Conservation (phyloP, 2,888 invertebrate species). For the Sclerodermus sp. region DNA sequence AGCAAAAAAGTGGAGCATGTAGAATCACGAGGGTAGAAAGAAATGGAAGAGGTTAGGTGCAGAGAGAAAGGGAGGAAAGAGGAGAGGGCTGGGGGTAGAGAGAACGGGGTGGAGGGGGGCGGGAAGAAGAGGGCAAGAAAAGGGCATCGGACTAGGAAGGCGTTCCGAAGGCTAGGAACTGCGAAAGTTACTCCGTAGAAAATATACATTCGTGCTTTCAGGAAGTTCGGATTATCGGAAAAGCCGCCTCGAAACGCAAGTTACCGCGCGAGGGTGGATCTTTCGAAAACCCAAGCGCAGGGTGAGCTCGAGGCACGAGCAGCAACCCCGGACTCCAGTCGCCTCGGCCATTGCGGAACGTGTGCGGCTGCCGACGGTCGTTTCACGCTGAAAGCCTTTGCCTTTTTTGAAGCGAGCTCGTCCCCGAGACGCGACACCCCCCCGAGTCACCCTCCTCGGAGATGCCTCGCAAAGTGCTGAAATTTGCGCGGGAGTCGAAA, state of each 20-base stretch:
- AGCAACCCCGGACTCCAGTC: too few relatives aligned
- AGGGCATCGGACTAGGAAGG: slow-evolving; percentile 1
- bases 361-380: slow-evolving; percentile 18
- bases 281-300: slow-evolving; percentile 3
- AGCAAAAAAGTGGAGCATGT: too few relatives aligned
- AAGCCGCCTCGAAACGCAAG: slow-evolving; percentile 33
- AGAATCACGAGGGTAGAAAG: neutral
- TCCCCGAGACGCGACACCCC: too few relatives aligned
- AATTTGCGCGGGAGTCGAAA: neutral
- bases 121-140: slow-evolving; percentile 4
- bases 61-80: neutral
- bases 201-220: slow-evolving; percentile 35
- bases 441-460: too few relatives aligned
- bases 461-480: neutral
- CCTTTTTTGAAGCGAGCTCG: neutral
- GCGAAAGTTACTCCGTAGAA: slow-evolving; percentile 29
- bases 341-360: slow-evolving; percentile 20
- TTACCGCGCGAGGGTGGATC: slow-evolving; percentile 25
- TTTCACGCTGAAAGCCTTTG: slow-evolving; percentile 18
- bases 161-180: slow-evolving; percentile 2
- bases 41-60: neutral
- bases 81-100: neutral
- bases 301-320: too few relatives aligned
- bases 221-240: slow-evolving; percentile 37
- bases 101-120: neutral